Base-by-base conservation (phyloP, 1,140 invertebrate species). In the Microvelia longipes region DNA sequence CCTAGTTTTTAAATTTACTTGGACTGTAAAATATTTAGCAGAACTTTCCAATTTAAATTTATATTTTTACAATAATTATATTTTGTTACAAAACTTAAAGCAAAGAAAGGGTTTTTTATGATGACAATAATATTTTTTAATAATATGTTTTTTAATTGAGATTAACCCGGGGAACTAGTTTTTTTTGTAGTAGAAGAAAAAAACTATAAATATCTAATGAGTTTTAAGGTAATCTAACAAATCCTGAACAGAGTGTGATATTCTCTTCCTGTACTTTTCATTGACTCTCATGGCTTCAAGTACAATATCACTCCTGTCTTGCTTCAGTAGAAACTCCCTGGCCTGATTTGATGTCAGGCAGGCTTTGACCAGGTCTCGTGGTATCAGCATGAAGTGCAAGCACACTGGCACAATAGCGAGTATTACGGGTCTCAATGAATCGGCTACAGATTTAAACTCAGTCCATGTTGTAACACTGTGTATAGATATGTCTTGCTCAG, bases 261-360 rank as follows among this genome's bases (percentile, higher is more conserved):
- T 29, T 60, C 65, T 66, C 63, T 70, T 70, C 28, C 69, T 70
- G 62, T 66, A 70, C 2, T 19, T 15, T 28, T 70, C 61, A 60
- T 70, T 60, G 25, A 30, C 62, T 66, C 29, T 66, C 69, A 70
- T 70, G 50, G 29, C 63, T 70, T 70, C 63, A 5, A 70, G 62
- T 13, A 70, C 64, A 26, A 66, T 66, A 24, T 62, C 24, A 61
- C 63, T 70, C 24, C 69, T 30, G 30, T 70, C 69, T 15, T 35
- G 26, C 25, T 66, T 61, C 1, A 70, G 61, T 25, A 70, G 63
- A 5, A 27, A 28, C 25, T 66, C 26, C n/a, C 29, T 28, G 2
- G 60, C 63, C 11, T 29, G n/a, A n/a, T 65, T 61, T 30, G 61
- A 69, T 29, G 25, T 68, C n/a, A 65, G n/a, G 29, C 62, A 62